phyloP scores from a whole-genome alignment of 2,113 vertebrate species.

The Carollia perspicillata region DNA sequence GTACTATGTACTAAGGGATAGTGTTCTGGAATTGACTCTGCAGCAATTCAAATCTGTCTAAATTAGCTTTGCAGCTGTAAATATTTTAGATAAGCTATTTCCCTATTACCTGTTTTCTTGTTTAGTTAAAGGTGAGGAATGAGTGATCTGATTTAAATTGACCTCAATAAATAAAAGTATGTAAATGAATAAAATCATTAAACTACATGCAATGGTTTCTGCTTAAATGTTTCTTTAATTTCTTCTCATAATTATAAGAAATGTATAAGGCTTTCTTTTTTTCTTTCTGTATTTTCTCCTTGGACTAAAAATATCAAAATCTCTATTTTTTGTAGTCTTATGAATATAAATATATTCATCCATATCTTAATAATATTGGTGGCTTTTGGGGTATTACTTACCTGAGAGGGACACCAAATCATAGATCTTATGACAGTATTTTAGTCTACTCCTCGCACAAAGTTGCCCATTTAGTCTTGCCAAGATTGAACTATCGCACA shows the following conservation, averaged over 20 bases:
- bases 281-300: not conserved
- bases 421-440: not conserved
- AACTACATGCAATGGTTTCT: not conserved
- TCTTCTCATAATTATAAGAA: not conserved
- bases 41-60: not conserved
- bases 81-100: not conserved
- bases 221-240: not conserved
- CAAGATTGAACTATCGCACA: not conserved
- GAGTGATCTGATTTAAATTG: slow-evolving; percentile 2
- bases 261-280: not conserved
- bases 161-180: not conserved
- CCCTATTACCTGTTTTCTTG: not conserved
- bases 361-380: not conserved
- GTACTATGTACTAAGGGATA: not conserved
- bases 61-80: not conserved
- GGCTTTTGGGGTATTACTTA: not conserved
- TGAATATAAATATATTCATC: not conserved
- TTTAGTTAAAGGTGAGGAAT: slow-evolving; percentile 2
- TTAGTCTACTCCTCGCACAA: not conserved
- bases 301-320: not conserved
- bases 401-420: not conserved
- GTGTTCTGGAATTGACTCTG: not conserved
- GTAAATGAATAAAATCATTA: slow-evolving; percentile 21
- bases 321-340: not conserved
- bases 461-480: not conserved